phyloP scores from a whole-genome alignment of 2,797 vertebrate genomes.

The Varecia variegata region DNA sequence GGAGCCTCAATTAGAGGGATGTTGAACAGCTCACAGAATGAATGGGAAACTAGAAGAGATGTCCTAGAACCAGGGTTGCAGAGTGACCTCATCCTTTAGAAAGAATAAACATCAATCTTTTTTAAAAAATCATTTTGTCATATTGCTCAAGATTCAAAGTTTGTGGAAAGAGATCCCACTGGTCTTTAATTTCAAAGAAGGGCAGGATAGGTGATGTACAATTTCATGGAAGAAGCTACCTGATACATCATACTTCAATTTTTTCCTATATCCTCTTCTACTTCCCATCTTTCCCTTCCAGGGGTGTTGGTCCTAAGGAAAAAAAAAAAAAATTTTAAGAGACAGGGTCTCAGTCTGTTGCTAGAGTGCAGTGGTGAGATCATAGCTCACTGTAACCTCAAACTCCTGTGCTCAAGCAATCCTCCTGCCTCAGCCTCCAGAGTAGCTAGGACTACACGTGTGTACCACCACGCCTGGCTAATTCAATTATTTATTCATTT shows the following conservation, averaged over 20 bases:
- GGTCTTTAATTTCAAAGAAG: neutral
- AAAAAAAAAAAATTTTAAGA: neutral
- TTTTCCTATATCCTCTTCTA: neutral
- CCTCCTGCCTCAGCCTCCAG: too few relatives aligned
- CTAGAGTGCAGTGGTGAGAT: too few relatives aligned
- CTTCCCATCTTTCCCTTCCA: neutral
- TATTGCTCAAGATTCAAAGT: conserved; percentile 6
- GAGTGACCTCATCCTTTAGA: neutral
- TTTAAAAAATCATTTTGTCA: neutral
- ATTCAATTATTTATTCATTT: too few relatives aligned
- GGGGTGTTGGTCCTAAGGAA: neutral
- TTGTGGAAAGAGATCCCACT: neutral
- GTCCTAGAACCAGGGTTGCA: neutral
- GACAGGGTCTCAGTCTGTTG: neutral
- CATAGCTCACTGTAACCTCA: too few relatives aligned
- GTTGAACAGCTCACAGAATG: neutral
- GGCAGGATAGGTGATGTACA: neutral
- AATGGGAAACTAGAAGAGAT: neutral
- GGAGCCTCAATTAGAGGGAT: neutral
- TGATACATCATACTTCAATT: neutral
- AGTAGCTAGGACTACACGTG: too few relatives aligned
- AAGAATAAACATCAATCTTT: neutral
- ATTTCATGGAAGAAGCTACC: neutral
- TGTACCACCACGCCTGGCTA: too few relatives aligned
- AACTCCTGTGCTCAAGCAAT: too few relatives aligned